These are phyloP conservation scores for Eupithecia vulgata DNA, from an alignment of 2,888 invertebrate genomes.

Conservation along the genomic window DNA sequence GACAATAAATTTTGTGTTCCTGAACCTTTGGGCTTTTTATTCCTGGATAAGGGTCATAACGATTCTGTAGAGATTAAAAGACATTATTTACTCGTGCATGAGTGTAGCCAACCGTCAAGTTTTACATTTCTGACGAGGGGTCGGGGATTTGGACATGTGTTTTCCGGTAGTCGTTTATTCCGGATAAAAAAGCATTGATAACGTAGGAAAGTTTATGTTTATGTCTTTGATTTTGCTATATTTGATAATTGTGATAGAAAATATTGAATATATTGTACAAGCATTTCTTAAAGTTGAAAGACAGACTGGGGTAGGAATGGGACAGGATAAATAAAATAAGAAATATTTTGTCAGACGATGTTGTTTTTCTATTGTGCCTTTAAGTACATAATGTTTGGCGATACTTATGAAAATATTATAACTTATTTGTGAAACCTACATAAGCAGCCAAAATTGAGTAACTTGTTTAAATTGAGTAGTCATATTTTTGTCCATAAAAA, in stretches of 20 bases:
- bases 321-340: not conserved
- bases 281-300: not conserved
- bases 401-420: not conserved
- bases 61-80: slow-evolving; percentile 75
- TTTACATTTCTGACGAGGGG: slow-evolving; percentile 78
- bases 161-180: slow-evolving; percentile 43
- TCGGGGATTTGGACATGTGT: slow-evolving; percentile 61
- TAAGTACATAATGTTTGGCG: too few relatives aligned
- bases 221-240: not conserved
- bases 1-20: slow-evolving; percentile 71
- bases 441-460: too few relatives aligned
- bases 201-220: not conserved
- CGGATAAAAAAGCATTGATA: slow-evolving; percentile 3
- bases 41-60: slow-evolving; percentile 68
- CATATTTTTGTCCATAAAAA: not conserved
- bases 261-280: not conserved
- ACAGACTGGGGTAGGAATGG: too few relatives aligned
- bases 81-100: slow-evolving; percentile 75
- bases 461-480: not conserved
- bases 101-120: slow-evolving; percentile 70
- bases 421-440: not conserved
- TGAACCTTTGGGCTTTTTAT: slow-evolving; percentile 68
- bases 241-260: not conserved
- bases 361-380: not conserved
- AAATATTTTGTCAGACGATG: not conserved